A percentile compares a stretch with the other conserved stretches of the same genome.
Evolutionary conservation across 2,113 vertebrate genomes (phyloP).

Genomic region (Menidia beryllina): DNA sequence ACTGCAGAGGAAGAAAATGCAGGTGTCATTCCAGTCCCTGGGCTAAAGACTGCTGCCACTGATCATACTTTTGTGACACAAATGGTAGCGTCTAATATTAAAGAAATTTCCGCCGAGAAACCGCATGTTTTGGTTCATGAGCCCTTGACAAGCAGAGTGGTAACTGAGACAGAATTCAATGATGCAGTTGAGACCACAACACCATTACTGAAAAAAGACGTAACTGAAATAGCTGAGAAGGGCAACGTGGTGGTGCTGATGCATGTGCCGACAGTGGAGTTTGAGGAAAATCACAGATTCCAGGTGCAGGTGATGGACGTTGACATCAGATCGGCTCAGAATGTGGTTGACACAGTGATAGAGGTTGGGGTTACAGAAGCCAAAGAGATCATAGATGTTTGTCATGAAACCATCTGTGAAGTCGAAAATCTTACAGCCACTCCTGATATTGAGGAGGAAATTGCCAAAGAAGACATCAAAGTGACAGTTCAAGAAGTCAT

Average conservation of each 20-base stretch:
- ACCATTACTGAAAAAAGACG: constrained; percentile 15
- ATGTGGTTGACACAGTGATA: constrained; percentile 26
- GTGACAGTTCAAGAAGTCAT: constrained; percentile 76
- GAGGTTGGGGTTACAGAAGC: constrained; percentile 53
- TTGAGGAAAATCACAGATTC: constrained; percentile 40
- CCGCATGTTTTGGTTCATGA: constrained; percentile 39
- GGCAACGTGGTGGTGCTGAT: constrained; percentile 21
- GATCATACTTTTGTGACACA: constrained; percentile 24
- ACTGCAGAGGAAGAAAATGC: constrained; percentile 42
- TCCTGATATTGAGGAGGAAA: constrained; percentile 39
- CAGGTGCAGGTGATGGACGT: constrained; percentile 39
- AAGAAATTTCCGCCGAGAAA: constrained; percentile 24
- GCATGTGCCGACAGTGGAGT: constrained; percentile 36
- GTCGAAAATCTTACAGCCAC: constrained; percentile 19
- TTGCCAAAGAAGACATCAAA: constrained; percentile 70
- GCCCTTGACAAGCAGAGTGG: constrained; percentile 37
- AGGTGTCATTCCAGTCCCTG: constrained; percentile 4
- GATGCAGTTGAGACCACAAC: constrained; percentile 47
- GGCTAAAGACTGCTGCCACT: constrained; percentile 1
- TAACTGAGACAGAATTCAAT: constrained; percentile 54
- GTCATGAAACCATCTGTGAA: constrained; percentile 13
- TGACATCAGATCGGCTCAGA: constrained; percentile 36
- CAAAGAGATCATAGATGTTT: constrained; percentile 44
- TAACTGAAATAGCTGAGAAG: constrained; percentile 47
- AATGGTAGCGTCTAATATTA: constrained; percentile 14